Evolutionary conservation across 2,797 vertebrate species (phyloP).

Genomic region (Labroides dimidiatus): DNA sequence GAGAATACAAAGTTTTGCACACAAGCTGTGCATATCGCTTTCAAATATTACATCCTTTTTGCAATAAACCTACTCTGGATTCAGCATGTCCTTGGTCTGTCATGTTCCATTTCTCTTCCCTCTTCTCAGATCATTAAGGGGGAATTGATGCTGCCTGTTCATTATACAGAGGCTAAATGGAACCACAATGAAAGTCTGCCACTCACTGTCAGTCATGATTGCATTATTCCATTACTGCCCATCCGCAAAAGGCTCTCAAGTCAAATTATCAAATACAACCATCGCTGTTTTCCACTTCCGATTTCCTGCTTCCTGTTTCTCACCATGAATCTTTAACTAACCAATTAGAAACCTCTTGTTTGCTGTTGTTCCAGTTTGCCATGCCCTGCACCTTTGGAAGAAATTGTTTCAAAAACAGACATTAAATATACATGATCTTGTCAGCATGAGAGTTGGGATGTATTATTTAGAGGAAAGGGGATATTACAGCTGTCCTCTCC

Average conservation of each 20-base stretch:
- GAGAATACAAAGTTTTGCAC: constrained; percentile 42
- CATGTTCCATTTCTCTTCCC: constrained; percentile 75
- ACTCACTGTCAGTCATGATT: constrained; percentile 77
- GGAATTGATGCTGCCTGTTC: constrained; percentile 78
- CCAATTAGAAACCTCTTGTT: constrained; percentile 78
- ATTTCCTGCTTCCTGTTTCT: constrained; percentile 75
- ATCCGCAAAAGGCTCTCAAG: constrained; percentile 67
- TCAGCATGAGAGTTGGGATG: constrained; percentile 67
- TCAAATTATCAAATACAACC: constrained; percentile 57
- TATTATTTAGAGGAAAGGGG: constrained; percentile 71
- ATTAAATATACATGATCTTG: constrained; percentile 77
- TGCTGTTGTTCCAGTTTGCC: constrained; percentile 67
- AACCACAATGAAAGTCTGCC: constrained; percentile 78
- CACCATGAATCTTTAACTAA: constrained; percentile 78
- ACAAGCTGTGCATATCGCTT: constrained; percentile 40
- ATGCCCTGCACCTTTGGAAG: constrained; percentile 59
- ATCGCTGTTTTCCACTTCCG: constrained; percentile 59
- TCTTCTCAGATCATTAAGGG: constrained; percentile 66
- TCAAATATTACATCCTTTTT: constrained; percentile 33
- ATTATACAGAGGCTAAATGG: constrained; percentile 77
- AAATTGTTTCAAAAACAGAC: constrained; percentile 75
- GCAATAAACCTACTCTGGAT: constrained; percentile 43
- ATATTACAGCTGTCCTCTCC: constrained; percentile 52
- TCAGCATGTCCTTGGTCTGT: constrained; percentile 73
- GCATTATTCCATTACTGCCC: constrained; percentile 74